Base-by-base conservation (phyloP, 2,797 vertebrate species). In the Pipistrellus kuhlii region DNA sequence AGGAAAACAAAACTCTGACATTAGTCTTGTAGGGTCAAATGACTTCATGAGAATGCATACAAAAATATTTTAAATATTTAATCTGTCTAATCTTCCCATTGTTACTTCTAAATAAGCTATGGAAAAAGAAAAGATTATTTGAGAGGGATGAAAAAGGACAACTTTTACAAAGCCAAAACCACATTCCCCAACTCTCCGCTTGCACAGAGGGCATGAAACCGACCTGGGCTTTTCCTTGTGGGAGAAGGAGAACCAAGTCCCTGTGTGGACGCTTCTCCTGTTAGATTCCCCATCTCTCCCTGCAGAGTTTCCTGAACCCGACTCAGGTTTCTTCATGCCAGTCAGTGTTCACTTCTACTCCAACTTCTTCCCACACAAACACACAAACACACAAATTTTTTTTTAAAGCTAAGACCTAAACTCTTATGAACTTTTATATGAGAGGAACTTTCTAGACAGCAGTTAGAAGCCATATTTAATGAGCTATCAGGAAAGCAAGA, bases 21-120 rank as follows among this genome's bases (percentile, higher is more conserved):
- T 73, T 57, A 41, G 32, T 41, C 88, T 81, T 46, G 11, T 25
- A 59, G 48, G 38, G 25, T 84, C 89, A 86, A 81, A 23, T 25
- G 66, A 64, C 44, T 32, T 57, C 1, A 30, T 48, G 30, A 51
- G 93, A 92, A 88, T 59, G 44, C 87, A 92, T 66, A 77, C 13
- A 85, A 90, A 95, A 93, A 94, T 88, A 81, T 46, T 90, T 92
- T 25, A 80, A 69, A 87, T 77, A 88, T 35, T 96, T 88, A 80
- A 93, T 57, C 55, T 72, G 25, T 69, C 76, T 68, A 88, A 91
- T 25, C 53, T 64, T 88, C 75, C 66, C 32, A 69, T 92, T 94
- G 93, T 95, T 55, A 85, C 25, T 78, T 95, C 62, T 72, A 89
- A 78, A 30, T 85, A 27, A 93, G n/a, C 68, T 87, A 66, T 30